Base-by-base conservation (phyloP, 2,888 invertebrate species). In the Petrolisthes manimaculis region DNA sequence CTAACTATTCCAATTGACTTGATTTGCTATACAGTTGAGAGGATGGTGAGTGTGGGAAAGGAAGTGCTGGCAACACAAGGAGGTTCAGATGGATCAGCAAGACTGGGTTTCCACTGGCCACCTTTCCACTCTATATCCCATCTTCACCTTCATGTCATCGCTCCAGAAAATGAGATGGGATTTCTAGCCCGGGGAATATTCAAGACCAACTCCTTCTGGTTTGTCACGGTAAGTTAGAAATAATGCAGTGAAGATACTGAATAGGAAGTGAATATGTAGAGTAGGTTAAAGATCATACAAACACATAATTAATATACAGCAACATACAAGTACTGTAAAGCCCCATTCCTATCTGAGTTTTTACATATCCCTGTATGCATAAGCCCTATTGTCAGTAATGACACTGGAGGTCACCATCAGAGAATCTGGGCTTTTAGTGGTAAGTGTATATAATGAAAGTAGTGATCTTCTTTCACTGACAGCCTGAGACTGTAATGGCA, bases 81-180 rank as follows among this genome's bases (percentile, higher is more conserved):
- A n/a, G 93, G 92, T 51, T 92, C 92, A 86, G 24, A 91, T n/a
- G 88, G 91, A 51, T 92, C 93, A 89, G 91, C 91, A 81, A 92
- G 95, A 81, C 94, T 95, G 77, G 98, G 98, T 0, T 98, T 97
- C 92, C 98, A 98, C 93, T 96, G 97, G 96, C 98, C 98, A 0
- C 98, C 98, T 0, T 97, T 97, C 93, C 95, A 96, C 89, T 95
- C 96, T 0, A 95, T 98, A 0, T 93, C 94, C 80, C 98, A 98
- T 93, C 93, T 97, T 6, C 98, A 98, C 93, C 93, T 98, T 87
- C 98, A 98, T 92, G 95, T 95, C 0, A 97, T 98, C 85, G 95
- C 96, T 0, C 97, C 98, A 0, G 94, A 94, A 21, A 95, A 95
- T 0, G 94, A 95, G 90, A 97, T 98, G 96, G 94, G 95, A 0